phyloP scores from a whole-genome alignment of 2,888 invertebrate species.

The Leucophenga montana region DNA sequence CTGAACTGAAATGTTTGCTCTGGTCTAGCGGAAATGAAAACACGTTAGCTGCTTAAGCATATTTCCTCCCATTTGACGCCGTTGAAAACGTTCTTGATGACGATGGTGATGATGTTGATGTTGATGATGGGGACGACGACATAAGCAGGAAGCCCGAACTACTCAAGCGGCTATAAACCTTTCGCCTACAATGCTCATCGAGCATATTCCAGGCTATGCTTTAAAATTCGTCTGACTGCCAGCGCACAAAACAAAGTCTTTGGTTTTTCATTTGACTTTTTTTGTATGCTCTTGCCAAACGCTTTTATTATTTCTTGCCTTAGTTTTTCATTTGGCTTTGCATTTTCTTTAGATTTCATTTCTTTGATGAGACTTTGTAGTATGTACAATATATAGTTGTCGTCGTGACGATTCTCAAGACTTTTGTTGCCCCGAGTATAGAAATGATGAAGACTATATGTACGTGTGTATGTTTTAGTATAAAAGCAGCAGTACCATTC shows the following conservation, averaged over 20 bases:
- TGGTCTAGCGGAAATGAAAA: conserved; percentile 40
- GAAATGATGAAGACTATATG: conserved; percentile 11
- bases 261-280: background rate
- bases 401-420: conserved; percentile 2
- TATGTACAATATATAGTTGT: background rate
- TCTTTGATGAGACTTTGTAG: background rate
- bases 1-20: background rate
- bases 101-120: background rate
- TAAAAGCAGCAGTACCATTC: background rate
- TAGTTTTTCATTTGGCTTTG: conserved; percentile 4
- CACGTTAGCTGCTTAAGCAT: conserved; percentile 34
- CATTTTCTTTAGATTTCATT: conserved; percentile 13
- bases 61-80: background rate
- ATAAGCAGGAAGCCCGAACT: conserved; percentile 38
- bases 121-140: conserved; percentile 4
- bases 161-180: conserved; percentile 50
- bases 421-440: conserved; percentile 24
- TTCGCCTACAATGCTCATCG: conserved; percentile 33
- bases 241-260: conserved; percentile 4
- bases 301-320: conserved; percentile 10
- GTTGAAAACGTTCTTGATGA: background rate
- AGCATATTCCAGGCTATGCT: conserved; percentile 11
- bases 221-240: background rate
- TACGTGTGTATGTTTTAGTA: background rate
- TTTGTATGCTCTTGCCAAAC: background rate